phyloP scores from a whole-genome alignment of 2,888 invertebrate species.

The Dysmachus trigonus region DNA sequence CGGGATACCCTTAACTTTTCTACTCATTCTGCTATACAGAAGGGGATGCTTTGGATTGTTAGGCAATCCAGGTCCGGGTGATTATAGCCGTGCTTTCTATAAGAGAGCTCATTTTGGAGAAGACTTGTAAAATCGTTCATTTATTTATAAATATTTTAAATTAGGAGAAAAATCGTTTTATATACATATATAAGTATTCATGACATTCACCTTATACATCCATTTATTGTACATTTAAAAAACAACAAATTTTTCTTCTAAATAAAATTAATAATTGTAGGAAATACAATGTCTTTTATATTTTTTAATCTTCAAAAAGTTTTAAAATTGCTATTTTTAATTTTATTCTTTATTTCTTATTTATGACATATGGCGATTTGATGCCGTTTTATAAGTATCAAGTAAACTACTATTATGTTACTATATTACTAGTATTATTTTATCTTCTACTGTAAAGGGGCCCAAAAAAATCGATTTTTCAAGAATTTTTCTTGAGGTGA shows the following conservation, averaged over 20 bases:
- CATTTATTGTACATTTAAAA: not conserved
- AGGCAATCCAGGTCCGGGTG: conserved; percentile 68
- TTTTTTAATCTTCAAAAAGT: too few relatives aligned
- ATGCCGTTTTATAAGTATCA: too few relatives aligned
- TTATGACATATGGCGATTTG: too few relatives aligned
- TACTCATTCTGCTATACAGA: conserved; percentile 70
- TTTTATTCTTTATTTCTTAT: too few relatives aligned
- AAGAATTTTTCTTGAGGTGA: too few relatives aligned
- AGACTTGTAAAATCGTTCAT: not conserved
- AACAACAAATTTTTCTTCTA: not conserved
- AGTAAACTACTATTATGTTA: too few relatives aligned
- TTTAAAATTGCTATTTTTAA: too few relatives aligned
- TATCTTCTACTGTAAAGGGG: too few relatives aligned
- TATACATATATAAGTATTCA: too few relatives aligned
- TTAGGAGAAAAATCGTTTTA: not conserved
- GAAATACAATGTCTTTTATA: not conserved
- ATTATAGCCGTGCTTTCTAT: conserved; percentile 77
- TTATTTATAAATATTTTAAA: not conserved
- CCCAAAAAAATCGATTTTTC: too few relatives aligned
- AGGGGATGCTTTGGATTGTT: conserved; percentile 72
- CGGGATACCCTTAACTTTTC: conserved; percentile 73
- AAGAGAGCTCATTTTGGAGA: conserved; percentile 66
- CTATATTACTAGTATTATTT: too few relatives aligned
- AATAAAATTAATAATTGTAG: not conserved
- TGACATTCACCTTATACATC: not conserved